Conservation (phyloP, 2,113 vertebrate species). For the Serinus canaria region DNA sequence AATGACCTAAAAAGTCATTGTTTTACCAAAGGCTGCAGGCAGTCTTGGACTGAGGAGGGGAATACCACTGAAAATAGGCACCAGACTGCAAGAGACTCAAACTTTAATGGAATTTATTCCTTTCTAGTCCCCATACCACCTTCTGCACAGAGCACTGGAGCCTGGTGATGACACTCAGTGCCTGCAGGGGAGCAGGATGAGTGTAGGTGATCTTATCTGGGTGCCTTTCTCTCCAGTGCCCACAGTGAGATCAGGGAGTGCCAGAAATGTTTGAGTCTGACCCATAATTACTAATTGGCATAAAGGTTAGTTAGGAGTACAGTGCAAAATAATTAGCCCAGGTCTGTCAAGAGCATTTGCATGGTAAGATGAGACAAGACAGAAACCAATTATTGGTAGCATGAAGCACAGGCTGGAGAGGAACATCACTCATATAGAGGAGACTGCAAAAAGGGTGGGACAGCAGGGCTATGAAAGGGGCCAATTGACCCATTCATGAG, state of each 20-base stretch:
- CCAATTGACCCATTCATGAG: background rate
- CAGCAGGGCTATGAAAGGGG: background rate
- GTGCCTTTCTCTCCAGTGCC: background rate
- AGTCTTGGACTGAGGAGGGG: background rate
- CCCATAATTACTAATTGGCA: background rate
- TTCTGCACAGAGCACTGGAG: fast-evolving
- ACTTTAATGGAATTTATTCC: background rate
- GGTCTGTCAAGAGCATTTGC: background rate
- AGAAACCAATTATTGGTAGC: background rate
- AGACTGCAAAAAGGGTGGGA: background rate
- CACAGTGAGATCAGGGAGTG: background rate
- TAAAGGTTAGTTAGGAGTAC: background rate
- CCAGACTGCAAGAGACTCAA: background rate
- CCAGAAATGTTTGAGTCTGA: background rate
- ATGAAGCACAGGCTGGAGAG: background rate
- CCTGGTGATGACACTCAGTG: background rate
- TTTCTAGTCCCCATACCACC: background rate
- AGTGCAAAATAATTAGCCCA: background rate
- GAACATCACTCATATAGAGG: background rate
- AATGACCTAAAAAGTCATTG: background rate
- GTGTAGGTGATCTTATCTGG: background rate
- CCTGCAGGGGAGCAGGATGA: background rate
- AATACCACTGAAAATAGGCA: background rate
- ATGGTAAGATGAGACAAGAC: background rate
- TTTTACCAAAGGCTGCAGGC: background rate